phyloP scores from a whole-genome alignment of 2,797 vertebrate genomes.

The Denticeps clupeoides region DNA sequence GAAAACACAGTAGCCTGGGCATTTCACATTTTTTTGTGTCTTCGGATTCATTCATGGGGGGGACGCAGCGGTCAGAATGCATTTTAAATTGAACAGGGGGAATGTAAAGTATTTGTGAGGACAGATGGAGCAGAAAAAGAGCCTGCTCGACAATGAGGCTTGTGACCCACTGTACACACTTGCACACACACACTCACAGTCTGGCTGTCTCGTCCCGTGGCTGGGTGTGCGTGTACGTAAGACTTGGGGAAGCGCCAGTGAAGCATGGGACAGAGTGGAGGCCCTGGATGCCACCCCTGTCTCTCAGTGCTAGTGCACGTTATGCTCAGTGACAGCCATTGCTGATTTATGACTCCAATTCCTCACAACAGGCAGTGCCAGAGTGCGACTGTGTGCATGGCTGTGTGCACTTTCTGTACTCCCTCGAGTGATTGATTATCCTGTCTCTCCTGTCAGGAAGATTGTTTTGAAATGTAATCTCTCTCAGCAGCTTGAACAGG shows the following conservation, averaged over 20 bases:
- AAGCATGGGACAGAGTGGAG: constrained; percentile 56
- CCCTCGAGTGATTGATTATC: constrained; percentile 54
- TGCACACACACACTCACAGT: not conserved
- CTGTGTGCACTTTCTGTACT: constrained; percentile 30
- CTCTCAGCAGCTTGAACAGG: constrained; percentile 50
- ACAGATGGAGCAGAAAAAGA: no score
- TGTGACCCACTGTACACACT: no score
- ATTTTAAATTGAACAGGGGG: no score
- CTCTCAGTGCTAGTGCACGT: constrained; percentile 23
- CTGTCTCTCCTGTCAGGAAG: constrained; percentile 47
- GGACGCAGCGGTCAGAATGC: no score
- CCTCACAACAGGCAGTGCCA: constrained; percentile 47
- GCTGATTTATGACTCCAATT: constrained; percentile 56
- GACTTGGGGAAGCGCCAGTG: constrained; percentile 60
- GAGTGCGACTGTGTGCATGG: constrained; percentile 23
- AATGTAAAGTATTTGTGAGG: no score
- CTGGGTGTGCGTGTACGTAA: not conserved
- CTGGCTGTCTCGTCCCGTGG: not conserved
- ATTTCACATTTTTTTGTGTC: not conserved
- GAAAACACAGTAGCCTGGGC: not conserved
- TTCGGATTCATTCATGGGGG: no score
- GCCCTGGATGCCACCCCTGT: constrained; percentile 15
- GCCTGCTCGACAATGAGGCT: no score
- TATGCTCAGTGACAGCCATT: constrained; percentile 46
- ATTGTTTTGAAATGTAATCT: constrained; percentile 56